A percentile compares a stretch with the other conserved stretches of the same genome.
These are phyloP conservation scores for Palythoa caribaeorum DNA, from an alignment of 92 coral and sea anemone genomes.

Conservation along the genomic window DNA sequence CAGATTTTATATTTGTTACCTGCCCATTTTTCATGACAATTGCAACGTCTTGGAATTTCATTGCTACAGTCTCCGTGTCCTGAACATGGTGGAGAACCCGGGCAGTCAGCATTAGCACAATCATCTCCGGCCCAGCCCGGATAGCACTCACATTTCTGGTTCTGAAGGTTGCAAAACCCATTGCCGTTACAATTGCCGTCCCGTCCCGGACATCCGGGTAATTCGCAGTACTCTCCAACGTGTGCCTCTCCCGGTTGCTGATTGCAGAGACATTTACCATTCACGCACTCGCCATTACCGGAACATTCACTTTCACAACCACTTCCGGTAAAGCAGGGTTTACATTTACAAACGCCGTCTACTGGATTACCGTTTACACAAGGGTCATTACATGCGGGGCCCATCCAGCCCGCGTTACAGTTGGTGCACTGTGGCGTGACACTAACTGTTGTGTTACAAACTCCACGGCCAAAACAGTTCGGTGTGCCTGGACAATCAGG, in stretches of 20 bases:
- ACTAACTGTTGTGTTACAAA: slow-evolving; percentile 68
- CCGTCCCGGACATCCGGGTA: slow-evolving; percentile 75
- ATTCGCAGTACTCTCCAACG: slow-evolving; percentile 71
- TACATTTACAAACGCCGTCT: slow-evolving; percentile 62
- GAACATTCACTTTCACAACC: slow-evolving; percentile 81
- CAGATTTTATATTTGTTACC: slow-evolving; percentile 8
- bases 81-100: slow-evolving; percentile 77
- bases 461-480: slow-evolving; percentile 78
- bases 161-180: slow-evolving; percentile 68
- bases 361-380: slow-evolving; percentile 67
- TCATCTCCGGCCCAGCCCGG: slow-evolving; percentile 78
- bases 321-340: slow-evolving; percentile 73
- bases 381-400: slow-evolving; percentile 76
- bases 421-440: slow-evolving; percentile 69
- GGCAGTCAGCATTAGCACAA: slow-evolving; percentile 68
- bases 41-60: slow-evolving; percentile 66
- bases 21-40: slow-evolving; percentile 57
- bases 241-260: slow-evolving; percentile 63
- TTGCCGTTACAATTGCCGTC: slow-evolving; percentile 79
- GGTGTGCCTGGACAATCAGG: slow-evolving; percentile 83
- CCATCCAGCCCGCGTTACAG: slow-evolving; percentile 73
- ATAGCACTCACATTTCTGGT: slow-evolving; percentile 69
- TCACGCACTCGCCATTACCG: slow-evolving; percentile 65
- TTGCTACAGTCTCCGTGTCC: slow-evolving; percentile 72
- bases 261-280: slow-evolving; percentile 59